A percentile compares a stretch with the other conserved stretches of the same genome.
Conservation (phyloP, 2,888 invertebrate genomes). For the Monochamus alternatus region DNA sequence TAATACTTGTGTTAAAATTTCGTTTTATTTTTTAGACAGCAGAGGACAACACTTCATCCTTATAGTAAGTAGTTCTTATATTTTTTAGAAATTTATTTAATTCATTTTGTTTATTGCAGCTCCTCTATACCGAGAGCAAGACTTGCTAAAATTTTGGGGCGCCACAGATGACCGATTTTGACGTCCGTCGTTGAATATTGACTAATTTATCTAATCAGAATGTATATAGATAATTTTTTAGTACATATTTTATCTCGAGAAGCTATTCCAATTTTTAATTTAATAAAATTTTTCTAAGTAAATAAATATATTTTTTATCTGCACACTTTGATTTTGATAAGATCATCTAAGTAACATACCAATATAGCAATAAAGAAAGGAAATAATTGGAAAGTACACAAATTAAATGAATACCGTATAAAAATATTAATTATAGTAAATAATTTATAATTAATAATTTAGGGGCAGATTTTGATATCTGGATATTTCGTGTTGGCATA, state of each 20-base stretch:
- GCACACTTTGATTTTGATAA: too few relatives aligned
- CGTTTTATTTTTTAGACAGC: background rate
- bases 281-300: conserved; percentile 6
- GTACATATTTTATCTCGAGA: background rate
- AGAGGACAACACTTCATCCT: background rate
- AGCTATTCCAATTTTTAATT: background rate
- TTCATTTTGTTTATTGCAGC: conserved; percentile 9
- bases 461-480: too few relatives aligned
- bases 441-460: too few relatives aligned
- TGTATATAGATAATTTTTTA: conserved; percentile 2
- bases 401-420: too few relatives aligned
- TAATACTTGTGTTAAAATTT: background rate
- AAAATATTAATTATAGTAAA: too few relatives aligned
- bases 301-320: background rate
- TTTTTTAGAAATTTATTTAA: background rate
- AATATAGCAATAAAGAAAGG: too few relatives aligned
- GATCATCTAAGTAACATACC: too few relatives aligned
- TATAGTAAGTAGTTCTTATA: conserved; percentile 20
- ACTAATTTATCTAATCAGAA: background rate
- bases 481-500: too few relatives aligned
- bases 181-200: background rate
- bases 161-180: background rate
- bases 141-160: conserved; percentile 12
- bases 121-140: conserved; percentile 26
- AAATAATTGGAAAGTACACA: too few relatives aligned